Conservation (phyloP, 2,797 vertebrate species). For the Knipowitschia caucasica region DNA sequence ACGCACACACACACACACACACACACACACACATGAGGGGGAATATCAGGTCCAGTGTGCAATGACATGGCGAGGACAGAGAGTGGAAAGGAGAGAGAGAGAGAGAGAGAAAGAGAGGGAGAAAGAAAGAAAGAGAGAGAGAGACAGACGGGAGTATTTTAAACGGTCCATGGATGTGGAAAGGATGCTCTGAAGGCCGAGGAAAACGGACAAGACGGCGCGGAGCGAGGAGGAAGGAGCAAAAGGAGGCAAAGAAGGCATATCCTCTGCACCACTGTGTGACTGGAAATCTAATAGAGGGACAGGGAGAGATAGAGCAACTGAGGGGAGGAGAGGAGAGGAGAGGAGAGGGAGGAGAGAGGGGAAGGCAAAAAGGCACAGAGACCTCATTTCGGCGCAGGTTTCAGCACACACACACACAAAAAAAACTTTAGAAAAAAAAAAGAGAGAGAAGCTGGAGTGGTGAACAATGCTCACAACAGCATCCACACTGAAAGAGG, state of each 20-base stretch:
- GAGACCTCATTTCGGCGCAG: constrained; percentile 75
- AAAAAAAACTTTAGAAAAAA: no score
- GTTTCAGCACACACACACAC: no score
- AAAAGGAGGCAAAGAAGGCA: constrained; percentile 57
- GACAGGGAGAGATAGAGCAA: constrained; percentile 41
- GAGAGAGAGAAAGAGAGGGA: constrained; percentile 27
- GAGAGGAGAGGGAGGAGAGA: constrained; percentile 50
- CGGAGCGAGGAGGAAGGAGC: constrained; percentile 56
- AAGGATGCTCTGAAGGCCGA: constrained; percentile 45
- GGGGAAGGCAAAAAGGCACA: constrained; percentile 73
- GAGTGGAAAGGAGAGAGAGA: constrained; percentile 42
- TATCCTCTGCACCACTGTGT: constrained; percentile 85
- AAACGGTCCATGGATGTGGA: constrained; percentile 60
- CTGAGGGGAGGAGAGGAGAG: constrained; percentile 32
- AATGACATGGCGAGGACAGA: constrained; percentile 74
- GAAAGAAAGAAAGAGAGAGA: constrained; percentile 16
- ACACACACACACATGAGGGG: constrained; percentile 53
- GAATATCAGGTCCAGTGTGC: constrained; percentile 69
- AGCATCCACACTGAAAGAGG: constrained; percentile 58
- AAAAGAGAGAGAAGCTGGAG: constrained; percentile 54
- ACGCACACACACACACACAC: constrained; percentile 24
- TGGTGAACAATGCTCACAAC: constrained; percentile 72
- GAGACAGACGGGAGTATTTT: constrained; percentile 58
- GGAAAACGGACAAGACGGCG: constrained; percentile 47
- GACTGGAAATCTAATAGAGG: constrained; percentile 83